Base-by-base conservation (phyloP, 2,113 vertebrate species). In the Hippoglossus stenolepis region DNA sequence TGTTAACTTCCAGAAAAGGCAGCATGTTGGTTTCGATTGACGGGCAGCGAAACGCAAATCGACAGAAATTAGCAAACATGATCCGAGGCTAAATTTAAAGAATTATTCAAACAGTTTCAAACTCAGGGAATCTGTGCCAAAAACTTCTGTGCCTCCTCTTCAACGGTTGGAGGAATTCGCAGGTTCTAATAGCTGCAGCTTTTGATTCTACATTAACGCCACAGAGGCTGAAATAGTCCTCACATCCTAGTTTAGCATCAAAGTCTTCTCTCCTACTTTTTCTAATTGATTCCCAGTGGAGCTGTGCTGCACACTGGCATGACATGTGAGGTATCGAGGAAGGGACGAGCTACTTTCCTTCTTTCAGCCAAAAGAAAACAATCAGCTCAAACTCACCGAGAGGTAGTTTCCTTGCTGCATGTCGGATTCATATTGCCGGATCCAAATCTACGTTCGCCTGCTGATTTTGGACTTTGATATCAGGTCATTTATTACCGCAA, bases 241-340 rank as follows among this genome's bases (percentile, higher is more conserved):
- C 53, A 20, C 67, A 47, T 70, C 75, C 61, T 18, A 24, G 70
- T 77, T 18, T 57, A 26, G 10, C 49, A 81, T 77, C 59, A 28
- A 89, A 87, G 76, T 59, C 70, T 63, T 40, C 65, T 56, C 62
- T n/a, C 26, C 2, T 21, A 31, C 28, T 60, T 71, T 75, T 72
- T 79, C 77, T 85, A 88, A 85, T 87, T 89, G 84, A 86, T 74
- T 86, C 85, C 82, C 83, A 0, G 20, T 14, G 35, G 81, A 78
- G 72, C 43, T 49, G 61, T 3, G 59, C 57, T 0, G 31, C 73
- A 65, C 31, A 1, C 56, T 85, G 76, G 58, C 71, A 51, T 21
- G 61, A 62, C 70, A 77, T 79, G 79, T 85, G 66, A 85, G 40
- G 28, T 64, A 53, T 49, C 0, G 18, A 66, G 38, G 61, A 5